Evolutionary conservation across 2,888 invertebrate species (phyloP).

Genomic region (Rambutsinella grinnellia): DNA sequence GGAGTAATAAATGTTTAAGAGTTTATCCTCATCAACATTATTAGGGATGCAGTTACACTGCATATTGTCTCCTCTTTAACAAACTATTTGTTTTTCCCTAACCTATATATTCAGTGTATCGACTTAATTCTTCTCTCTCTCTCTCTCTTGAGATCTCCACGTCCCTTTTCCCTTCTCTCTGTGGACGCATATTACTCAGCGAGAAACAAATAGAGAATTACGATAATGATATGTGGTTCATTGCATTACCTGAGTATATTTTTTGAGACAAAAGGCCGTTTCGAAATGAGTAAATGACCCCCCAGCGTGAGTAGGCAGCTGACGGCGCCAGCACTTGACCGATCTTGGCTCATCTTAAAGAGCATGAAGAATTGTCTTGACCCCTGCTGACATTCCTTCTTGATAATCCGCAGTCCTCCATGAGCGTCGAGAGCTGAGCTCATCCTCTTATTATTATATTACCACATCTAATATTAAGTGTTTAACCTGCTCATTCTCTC

Average conservation of each 20-base stretch:
- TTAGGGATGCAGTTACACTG: too few species aligned
- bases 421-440: neutral
- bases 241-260: conserved; percentile 66
- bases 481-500: conserved; percentile 45
- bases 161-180: too few species aligned
- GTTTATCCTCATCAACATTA: too few species aligned
- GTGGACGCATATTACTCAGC: conserved; percentile 52
- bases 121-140: conserved; percentile 9
- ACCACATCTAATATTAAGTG: conserved; percentile 34
- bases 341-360: conserved; percentile 62
- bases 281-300: conserved; percentile 67
- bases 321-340: conserved; percentile 66
- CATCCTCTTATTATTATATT: conserved; percentile 30
- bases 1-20: too few species aligned
- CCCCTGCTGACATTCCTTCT: conserved; percentile 66
- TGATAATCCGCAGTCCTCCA: conserved; percentile 56
- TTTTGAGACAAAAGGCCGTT: conserved; percentile 66
- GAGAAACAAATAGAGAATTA: conserved; percentile 66
- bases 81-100: neutral
- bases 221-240: conserved; percentile 67
- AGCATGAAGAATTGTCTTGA: conserved; percentile 65
- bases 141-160: conserved; percentile 34
- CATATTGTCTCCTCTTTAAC: too few species aligned
- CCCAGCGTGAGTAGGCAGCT: conserved; percentile 66
- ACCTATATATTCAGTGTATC: neutral